phyloP scores from a whole-genome alignment of 1,140 invertebrate species.

The Coboldia fuscipes region DNA sequence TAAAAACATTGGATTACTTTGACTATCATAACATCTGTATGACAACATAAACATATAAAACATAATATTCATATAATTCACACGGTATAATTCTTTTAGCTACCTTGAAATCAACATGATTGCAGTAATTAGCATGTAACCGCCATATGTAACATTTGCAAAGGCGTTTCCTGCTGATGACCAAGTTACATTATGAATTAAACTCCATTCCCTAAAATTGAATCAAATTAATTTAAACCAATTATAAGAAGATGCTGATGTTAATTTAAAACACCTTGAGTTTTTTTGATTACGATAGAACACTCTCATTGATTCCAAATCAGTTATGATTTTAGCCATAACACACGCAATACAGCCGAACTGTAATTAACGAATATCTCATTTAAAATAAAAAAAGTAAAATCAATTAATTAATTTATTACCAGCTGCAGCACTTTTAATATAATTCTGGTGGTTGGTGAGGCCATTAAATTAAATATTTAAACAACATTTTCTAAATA shows the following conservation, averaged over 20 bases:
- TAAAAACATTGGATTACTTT: conserved; percentile 1
- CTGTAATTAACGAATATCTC: no score
- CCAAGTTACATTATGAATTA: conserved; percentile 5
- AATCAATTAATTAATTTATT: no score
- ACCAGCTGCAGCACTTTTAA: no score
- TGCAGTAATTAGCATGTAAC: conserved; percentile 3
- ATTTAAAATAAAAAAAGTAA: no score
- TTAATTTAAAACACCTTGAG: not conserved
- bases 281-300: conserved; percentile 4
- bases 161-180: conserved; percentile 3
- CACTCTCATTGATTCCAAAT: conserved; percentile 3
- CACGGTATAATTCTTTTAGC: not conserved
- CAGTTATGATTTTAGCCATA: conserved; percentile 3
- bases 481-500: no score
- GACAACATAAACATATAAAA: not conserved
- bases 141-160: conserved; percentile 5
- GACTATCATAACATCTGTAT: conserved; percentile 4
- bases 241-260: not conserved
- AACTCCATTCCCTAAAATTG: conserved; percentile 3
- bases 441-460: no score
- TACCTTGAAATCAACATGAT: conserved; percentile 4
- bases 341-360: conserved; percentile 5
- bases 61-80: not conserved
- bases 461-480: no score
- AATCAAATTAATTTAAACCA: not conserved